Percentiles rank a stretch among this genome's conserved stretches.
These are phyloP conservation scores for Aurelia coerulea DNA, from an alignment of 30 jellyfish, hydroid and myxozoan genomes.

Conservation along the genomic window DNA sequence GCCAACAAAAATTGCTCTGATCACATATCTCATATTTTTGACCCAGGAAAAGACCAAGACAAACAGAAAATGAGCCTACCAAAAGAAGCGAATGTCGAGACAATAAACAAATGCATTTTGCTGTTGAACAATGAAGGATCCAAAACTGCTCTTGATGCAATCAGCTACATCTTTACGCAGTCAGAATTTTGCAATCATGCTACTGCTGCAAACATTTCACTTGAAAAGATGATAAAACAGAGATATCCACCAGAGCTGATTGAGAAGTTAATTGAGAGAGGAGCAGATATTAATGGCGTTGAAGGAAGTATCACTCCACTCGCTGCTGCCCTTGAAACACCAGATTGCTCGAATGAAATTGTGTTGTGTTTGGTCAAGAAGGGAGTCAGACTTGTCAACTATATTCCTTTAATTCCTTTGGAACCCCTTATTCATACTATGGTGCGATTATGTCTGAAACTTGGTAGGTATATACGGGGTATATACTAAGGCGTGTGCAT, in stretches of 20 bases:
- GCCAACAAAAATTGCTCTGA: too few relatives aligned
- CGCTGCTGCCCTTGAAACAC: not conserved
- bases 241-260: not conserved
- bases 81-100: not conserved
- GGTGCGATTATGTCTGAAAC: not conserved
- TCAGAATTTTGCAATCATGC: not conserved
- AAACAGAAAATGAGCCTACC: not conserved
- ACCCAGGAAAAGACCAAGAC: not conserved
- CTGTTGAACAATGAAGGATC: not conserved
- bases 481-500: too few relatives aligned
- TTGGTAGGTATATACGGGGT: not conserved
- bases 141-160: not conserved
- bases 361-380: conserved; percentile 1
- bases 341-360: not conserved
- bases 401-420: not conserved
- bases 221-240: conserved; percentile 5
- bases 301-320: not conserved
- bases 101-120: conserved; percentile 15
- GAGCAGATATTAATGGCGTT: not conserved
- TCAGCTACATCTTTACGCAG: not conserved
- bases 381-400: not conserved
- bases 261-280: conserved; percentile 3
- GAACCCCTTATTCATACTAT: not conserved
- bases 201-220: not conserved
- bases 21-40: too few relatives aligned